These are phyloP conservation scores for Lysandra bellargus DNA, from an alignment of 2,888 invertebrate genomes.

Conservation along the genomic window DNA sequence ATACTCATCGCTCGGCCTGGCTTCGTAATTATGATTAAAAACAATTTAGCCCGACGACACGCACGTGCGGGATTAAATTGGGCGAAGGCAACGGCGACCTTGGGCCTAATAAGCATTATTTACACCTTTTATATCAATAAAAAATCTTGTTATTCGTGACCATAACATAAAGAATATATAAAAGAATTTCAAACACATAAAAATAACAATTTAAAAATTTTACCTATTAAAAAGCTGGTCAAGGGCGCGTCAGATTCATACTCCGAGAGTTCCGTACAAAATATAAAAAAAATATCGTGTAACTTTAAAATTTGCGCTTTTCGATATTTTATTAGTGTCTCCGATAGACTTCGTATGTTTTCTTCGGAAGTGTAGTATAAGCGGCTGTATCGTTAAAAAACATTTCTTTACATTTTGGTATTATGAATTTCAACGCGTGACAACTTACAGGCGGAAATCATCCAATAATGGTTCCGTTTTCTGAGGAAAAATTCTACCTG, in stretches of 20 bases:
- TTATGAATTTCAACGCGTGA: conserved; percentile 1
- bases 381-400: too few species aligned
- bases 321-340: too few species aligned
- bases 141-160: background rate
- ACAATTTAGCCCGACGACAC: conserved; percentile 53
- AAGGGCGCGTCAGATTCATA: background rate
- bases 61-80: conserved; percentile 64
- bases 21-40: conserved; percentile 59
- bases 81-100: conserved; percentile 49
- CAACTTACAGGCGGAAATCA: background rate
- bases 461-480: background rate
- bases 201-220: background rate
- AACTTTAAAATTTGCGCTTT: too few species aligned
- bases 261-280: background rate
- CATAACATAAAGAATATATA: background rate
- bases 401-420: background rate
- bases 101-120: conserved; percentile 30
- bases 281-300: background rate
- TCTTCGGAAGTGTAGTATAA: too few species aligned
- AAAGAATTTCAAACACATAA: background rate
- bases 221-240: background rate
- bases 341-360: too few species aligned
- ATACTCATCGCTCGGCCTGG: conserved; percentile 67
- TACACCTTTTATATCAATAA: background rate
- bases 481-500: background rate